Percentiles rank a stretch among this genome's conserved stretches.
Evolutionary conservation across 2,113 vertebrate species (phyloP).

Genomic region (Pluvianellus socialis): DNA sequence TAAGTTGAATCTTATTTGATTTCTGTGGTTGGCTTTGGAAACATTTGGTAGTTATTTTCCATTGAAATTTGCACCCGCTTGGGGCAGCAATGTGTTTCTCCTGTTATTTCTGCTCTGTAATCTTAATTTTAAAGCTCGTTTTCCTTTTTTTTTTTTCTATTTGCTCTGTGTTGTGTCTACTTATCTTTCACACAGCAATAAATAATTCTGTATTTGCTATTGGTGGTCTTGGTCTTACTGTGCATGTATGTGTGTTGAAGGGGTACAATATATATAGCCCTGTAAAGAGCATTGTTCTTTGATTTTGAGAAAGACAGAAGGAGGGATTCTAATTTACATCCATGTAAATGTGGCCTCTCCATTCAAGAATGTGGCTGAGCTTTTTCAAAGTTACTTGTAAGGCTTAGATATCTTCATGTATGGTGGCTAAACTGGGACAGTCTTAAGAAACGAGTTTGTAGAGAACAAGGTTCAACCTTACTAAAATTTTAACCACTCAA

Average conservation of each 20-base stretch:
- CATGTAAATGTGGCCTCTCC: not conserved
- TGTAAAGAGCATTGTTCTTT: not conserved
- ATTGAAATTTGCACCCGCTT: constrained; percentile 57
- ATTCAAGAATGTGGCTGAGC: not conserved
- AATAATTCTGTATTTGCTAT: not conserved
- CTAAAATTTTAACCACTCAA: not conserved
- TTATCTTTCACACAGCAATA: constrained; percentile 2
- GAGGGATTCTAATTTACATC: not conserved
- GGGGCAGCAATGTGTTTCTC: constrained; percentile 19
- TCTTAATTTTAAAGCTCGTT: not conserved
- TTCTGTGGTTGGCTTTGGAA: constrained; percentile 61
- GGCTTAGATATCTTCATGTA: not conserved
- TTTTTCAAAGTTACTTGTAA: not conserved
- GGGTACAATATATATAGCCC: not conserved
- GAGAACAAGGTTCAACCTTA: not conserved
- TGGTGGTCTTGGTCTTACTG: not conserved
- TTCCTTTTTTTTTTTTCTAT: not conserved
- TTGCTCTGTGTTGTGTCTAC: not conserved
- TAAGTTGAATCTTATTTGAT: constrained; percentile 42
- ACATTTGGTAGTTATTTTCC: constrained; percentile 70
- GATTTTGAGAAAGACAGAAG: not conserved
- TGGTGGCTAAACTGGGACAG: not conserved
- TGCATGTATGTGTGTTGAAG: not conserved
- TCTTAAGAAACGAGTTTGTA: not conserved
- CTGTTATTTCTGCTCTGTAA: constrained; percentile 19